Percentiles rank a stretch among this genome's conserved stretches.
Evolutionary conservation across 2,888 invertebrate genomes (phyloP).

Genomic region (Matsumyia berberina): DNA sequence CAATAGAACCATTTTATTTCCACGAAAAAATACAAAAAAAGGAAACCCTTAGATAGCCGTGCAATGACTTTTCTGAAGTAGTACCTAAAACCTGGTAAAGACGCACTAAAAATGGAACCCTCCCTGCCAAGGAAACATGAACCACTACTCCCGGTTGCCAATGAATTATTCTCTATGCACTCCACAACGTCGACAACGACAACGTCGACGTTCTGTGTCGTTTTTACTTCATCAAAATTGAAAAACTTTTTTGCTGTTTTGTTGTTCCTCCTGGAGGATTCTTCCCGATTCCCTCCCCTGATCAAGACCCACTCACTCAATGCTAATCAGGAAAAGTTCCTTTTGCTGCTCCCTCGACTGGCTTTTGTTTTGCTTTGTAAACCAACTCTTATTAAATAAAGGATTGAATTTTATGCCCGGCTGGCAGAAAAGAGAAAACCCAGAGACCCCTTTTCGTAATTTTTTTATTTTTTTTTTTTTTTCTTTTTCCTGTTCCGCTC

Average conservation of each 20-base stretch:
- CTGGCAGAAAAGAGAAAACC: constrained; percentile 28
- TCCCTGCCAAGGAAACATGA: background rate
- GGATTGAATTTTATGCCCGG: constrained; percentile 55
- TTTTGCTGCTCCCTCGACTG: constrained; percentile 23
- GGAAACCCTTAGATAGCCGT: background rate
- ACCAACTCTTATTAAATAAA: constrained; percentile 63
- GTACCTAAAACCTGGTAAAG: constrained; percentile 1
- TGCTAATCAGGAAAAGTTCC: constrained; percentile 56
- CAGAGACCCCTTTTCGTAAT: constrained; percentile 8
- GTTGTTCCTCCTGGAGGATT: background rate
- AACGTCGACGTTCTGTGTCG: constrained; percentile 8
- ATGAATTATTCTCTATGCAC: constrained; percentile 48
- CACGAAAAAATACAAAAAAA: background rate
- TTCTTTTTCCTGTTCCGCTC: too few relatives aligned
- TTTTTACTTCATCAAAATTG: constrained; percentile 49
- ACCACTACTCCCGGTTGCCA: constrained; percentile 18
- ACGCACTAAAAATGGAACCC: background rate
- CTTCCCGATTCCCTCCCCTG: background rate
- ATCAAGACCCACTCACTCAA: constrained; percentile 32
- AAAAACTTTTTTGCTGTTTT: constrained; percentile 20
- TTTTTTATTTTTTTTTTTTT: constrained; percentile 10
- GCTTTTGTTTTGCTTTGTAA: constrained; percentile 57
- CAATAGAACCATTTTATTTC: background rate
- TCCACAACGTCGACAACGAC: constrained; percentile 21
- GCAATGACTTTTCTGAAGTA: background rate